Base-by-base conservation (phyloP, 23 tunicate genomes). In the Ascidia mentula region DNA sequence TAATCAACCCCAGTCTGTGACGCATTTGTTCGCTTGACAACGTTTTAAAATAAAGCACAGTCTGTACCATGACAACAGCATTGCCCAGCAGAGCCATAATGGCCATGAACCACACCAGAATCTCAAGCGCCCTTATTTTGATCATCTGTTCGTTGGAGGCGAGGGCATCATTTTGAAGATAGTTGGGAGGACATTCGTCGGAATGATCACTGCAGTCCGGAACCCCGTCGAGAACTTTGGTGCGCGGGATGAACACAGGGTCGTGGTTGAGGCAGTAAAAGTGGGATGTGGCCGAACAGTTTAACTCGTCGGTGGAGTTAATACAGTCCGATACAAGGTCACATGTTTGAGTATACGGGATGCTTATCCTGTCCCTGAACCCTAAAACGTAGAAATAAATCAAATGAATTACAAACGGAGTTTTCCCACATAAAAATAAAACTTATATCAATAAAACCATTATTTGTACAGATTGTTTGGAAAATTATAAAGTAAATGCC, bases 111-210 rank as follows among this genome's bases (percentile, higher is more conserved):
- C 85, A 82, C 38, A 82, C 78, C 26, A 60, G 35, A 3, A 42
- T 36, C n/a, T 45, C 32, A 9, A 82, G 72, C 13, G 36, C 40
- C 13, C 37, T 7, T 36, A 32, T 18, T 72, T 82, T 72, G 8
- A 82, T 53, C 40, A 82, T 40, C 17, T 82, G 82, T 33, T 82
- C 45, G 30, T 33, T 31, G 38, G 72, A 60, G 30, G 78, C 37
- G 31, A 82, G 26, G 18, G 78, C 24, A 30, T 42, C 74, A 24
- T 72, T 32, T n/a, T 40, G 32, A 22, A 37, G 34, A 69, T 30
- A 61, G 38, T 37, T 34, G 2, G 75, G 38, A n/a, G 78, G 69
- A 45, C 78, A 72, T 45, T 82, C 85, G 40, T 82, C 85, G n/a
- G 69, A 72, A 4, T 18, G 20, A 31, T 82, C 85, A 18, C 45